A percentile compares a stretch with the other conserved stretches of the same genome.
Evolutionary conservation across 92 coral and sea anemone genomes (phyloP).

Genomic region (Siderastrea radians): DNA sequence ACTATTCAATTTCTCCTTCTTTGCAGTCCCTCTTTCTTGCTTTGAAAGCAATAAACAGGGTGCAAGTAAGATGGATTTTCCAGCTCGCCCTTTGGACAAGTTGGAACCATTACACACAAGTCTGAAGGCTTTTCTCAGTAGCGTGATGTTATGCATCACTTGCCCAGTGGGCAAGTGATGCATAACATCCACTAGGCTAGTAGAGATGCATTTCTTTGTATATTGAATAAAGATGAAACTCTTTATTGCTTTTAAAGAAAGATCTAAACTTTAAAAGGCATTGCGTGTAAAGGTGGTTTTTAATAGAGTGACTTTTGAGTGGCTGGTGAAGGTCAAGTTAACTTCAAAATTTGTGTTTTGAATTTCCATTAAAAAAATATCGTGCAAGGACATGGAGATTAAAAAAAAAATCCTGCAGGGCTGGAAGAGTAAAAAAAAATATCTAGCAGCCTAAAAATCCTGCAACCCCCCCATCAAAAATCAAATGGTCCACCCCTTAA

Average conservation of each 20-base stretch:
- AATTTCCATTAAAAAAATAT: not conserved
- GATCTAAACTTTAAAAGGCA: not conserved
- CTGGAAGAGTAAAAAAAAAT: too few relatives aligned
- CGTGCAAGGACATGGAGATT: not conserved
- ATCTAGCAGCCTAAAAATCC: too few relatives aligned
- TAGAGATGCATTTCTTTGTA: not conserved
- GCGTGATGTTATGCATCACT: not conserved
- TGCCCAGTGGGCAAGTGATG: not conserved
- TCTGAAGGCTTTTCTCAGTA: not conserved
- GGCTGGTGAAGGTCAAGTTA: not conserved
- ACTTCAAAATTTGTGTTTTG: conserved; percentile 22
- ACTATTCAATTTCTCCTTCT: not conserved
- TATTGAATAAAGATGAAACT: not conserved
- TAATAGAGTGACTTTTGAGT: conserved; percentile 12
- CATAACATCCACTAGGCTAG: not conserved
- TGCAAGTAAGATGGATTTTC: not conserved
- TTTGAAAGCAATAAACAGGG: not conserved
- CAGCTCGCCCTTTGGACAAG: too few relatives aligned
- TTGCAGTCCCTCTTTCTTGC: conserved; percentile 2
- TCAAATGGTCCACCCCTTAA: too few relatives aligned
- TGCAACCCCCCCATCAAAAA: too few relatives aligned
- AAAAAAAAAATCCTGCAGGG: too few relatives aligned
- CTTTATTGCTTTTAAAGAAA: not conserved
- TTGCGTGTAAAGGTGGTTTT: conserved; percentile 1
- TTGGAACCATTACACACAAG: too few relatives aligned